Percentiles rank a stretch among this genome's conserved stretches.
phyloP scores from a whole-genome alignment of 2,797 vertebrate species.

The Gymnodraco acuticeps region DNA sequence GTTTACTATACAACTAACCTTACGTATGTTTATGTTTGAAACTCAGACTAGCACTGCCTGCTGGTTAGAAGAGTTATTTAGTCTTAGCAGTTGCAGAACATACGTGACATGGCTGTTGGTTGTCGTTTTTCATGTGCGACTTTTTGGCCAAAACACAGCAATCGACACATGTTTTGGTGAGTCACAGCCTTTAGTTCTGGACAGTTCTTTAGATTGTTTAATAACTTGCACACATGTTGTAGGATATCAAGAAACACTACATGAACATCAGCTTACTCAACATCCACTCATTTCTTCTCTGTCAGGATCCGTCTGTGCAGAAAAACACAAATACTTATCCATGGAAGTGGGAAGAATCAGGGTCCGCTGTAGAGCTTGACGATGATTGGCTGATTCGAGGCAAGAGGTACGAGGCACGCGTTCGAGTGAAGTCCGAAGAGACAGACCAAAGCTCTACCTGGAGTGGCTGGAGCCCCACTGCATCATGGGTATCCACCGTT shows the following conservation, averaged over 20 bases:
- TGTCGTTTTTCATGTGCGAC: no score
- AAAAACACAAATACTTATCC: fast-evolving
- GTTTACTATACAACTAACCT: no score
- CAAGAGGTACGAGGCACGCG: slow-evolving; percentile 40
- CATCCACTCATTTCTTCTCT: background rate
- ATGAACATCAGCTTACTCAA: background rate
- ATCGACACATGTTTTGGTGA: no score
- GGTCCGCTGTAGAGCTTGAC: background rate
- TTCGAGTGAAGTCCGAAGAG: fast-evolving
- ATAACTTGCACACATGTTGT: no score
- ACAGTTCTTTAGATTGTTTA: no score
- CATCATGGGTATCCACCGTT: slow-evolving; percentile 60
- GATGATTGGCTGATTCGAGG: background rate
- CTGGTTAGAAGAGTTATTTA: no score
- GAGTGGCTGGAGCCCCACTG: slow-evolving; percentile 72
- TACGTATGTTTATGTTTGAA: no score
- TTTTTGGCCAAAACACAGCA: no score
- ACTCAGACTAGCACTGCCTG: no score
- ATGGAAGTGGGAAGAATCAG: fast-evolving
- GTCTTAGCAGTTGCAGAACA: no score
- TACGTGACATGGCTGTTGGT: no score
- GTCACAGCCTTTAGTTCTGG: no score
- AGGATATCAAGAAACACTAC: background rate
- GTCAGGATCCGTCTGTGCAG: slow-evolving; percentile 20
- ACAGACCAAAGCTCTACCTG: fast-evolving